Evolutionary conservation across 2,888 invertebrate species (phyloP).

Genomic region (Noctua comes): DNA sequence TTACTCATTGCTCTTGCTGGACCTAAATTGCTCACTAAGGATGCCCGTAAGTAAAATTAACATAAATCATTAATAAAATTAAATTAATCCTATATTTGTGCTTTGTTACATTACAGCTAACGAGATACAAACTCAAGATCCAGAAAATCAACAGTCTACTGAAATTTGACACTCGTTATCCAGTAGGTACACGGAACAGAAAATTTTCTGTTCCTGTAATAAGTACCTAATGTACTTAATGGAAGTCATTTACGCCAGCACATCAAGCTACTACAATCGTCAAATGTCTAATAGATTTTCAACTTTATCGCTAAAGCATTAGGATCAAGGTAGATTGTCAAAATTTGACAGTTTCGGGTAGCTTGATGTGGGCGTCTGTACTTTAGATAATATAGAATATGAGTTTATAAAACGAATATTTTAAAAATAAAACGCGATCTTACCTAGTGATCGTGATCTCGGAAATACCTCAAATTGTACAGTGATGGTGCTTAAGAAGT

Average conservation of each 20-base stretch:
- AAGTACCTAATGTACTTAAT: no score
- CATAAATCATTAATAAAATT: no score
- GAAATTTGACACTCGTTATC: conserved; percentile 39
- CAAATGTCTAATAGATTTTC: no score
- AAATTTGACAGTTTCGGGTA: no score
- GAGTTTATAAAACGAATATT: not conserved
- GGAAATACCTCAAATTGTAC: not conserved
- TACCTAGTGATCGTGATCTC: not conserved
- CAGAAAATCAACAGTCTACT: conserved; percentile 55
- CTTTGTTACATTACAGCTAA: conserved; percentile 47
- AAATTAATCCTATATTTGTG: not conserved
- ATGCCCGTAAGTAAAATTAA: conserved; percentile 69
- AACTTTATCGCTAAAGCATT: no score
- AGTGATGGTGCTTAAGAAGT: not conserved
- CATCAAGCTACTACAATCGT: no score
- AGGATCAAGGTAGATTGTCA: no score
- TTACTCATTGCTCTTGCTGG: conserved; percentile 92
- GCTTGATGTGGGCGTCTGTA: no score
- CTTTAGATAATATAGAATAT: not conserved
- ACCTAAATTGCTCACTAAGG: conserved; percentile 87
- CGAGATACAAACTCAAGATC: conserved; percentile 33
- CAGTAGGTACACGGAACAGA: not conserved
- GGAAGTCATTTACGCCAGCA: no score
- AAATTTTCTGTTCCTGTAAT: no score
- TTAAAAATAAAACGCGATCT: not conserved